A percentile compares a stretch with the other conserved stretches of the same genome.
Conservation (phyloP, 2,113 vertebrate genomes). For the Prunella fulvescens region DNA sequence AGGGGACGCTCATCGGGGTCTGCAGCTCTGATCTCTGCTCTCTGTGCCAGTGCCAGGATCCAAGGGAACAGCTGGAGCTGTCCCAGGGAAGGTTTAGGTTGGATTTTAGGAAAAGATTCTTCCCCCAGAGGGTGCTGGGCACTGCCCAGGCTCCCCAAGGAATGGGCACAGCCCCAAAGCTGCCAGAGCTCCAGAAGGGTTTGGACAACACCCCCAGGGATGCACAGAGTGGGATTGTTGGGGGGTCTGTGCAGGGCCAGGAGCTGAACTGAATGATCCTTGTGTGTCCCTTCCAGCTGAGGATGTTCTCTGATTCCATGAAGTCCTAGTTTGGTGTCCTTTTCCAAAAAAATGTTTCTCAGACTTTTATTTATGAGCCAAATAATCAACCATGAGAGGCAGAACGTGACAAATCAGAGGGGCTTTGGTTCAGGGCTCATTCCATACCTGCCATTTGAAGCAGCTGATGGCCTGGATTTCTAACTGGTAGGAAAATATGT, state of each 20-base stretch:
- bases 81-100: fast-evolving
- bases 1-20: neutral
- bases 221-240: neutral
- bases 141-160: neutral
- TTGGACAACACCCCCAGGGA: fast-evolving
- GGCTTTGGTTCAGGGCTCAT: neutral
- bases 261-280: fast-evolving
- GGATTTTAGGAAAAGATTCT: fast-evolving
- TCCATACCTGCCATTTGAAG: neutral
- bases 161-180: fast-evolving
- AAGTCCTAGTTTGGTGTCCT: neutral
- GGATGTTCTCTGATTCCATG: neutral
- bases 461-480: neutral
- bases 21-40: neutral
- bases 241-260: neutral
- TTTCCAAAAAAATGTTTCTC: neutral
- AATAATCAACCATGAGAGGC: neutral
- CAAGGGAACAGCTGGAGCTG: neutral
- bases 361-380: neutral
- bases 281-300: neutral
- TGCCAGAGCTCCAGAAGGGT: neutral
- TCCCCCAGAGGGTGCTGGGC: neutral
- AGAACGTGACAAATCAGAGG: neutral
- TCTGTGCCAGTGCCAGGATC: neutral
- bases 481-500: neutral